phyloP scores from a whole-genome alignment of 2,797 vertebrate genomes.

The Gadopsis marmoratus region DNA sequence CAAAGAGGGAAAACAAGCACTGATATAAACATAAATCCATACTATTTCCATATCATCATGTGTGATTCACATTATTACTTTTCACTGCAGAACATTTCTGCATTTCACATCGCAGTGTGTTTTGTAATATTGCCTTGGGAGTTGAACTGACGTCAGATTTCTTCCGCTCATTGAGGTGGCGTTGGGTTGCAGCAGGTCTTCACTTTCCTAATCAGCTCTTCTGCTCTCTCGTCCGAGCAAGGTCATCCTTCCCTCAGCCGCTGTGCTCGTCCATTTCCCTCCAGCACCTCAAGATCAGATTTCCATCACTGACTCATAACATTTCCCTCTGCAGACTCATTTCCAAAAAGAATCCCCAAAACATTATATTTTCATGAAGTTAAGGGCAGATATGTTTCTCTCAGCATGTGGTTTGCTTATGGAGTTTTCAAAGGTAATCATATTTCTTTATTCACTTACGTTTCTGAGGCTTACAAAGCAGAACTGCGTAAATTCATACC shows the following conservation, averaged over 20 bases:
- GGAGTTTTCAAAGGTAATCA: no score
- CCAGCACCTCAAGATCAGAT: conserved; percentile 48
- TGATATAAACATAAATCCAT: neutral
- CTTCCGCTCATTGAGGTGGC: conserved; percentile 77
- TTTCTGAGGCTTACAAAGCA: neutral
- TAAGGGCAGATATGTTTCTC: neutral
- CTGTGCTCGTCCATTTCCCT: conserved; percentile 65
- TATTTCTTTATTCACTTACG: neutral
- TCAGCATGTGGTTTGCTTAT: neutral
- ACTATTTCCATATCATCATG: neutral
- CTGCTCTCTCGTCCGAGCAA: conserved; percentile 48
- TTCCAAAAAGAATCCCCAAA: conserved; percentile 15
- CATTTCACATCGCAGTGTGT: conserved; percentile 35
- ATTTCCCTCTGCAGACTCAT: conserved; percentile 31
- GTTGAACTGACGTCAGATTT: conserved; percentile 71
- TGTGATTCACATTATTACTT: neutral
- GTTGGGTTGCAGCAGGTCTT: conserved; percentile 50
- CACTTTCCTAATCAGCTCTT: conserved; percentile 72
- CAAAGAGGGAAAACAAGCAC: conserved; percentile 26
- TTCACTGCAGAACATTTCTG: conserved; percentile 31
- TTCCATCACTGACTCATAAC: conserved; percentile 56
- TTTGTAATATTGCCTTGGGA: conserved; percentile 65
- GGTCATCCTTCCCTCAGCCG: conserved; percentile 59
- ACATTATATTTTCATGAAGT: neutral
- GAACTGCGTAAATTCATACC: neutral